phyloP scores from a whole-genome alignment of 2,888 invertebrate genomes.

The Villa cingulata region DNA sequence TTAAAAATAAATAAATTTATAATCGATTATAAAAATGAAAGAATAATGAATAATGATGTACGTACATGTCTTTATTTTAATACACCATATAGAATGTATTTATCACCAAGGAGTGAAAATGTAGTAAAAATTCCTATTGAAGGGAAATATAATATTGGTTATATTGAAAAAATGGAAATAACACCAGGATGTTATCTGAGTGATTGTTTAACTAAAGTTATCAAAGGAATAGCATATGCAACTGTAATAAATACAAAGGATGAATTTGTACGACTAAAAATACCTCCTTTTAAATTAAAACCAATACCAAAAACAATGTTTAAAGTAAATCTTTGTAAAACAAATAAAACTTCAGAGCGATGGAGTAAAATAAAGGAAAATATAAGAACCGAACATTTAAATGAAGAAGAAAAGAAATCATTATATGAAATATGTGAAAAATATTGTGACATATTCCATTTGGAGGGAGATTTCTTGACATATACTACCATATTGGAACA shows the following conservation, averaged over 20 bases:
- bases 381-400: conserved; percentile 4
- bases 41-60: not conserved
- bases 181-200: not conserved
- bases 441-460: not conserved
- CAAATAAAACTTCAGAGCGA: not conserved
- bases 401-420: not conserved
- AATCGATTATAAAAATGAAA: conserved; percentile 1
- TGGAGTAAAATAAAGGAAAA: not conserved
- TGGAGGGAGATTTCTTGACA: not conserved
- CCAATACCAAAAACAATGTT: conserved; percentile 1
- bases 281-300: conserved; percentile 1
- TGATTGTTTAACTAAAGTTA: conserved; percentile 1
- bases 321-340: not conserved
- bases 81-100: conserved; percentile 2
- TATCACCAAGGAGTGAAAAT: not conserved
- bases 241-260: conserved; percentile 5
- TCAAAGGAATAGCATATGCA: not conserved
- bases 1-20: not conserved
- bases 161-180: conserved; percentile 1
- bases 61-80: conserved; percentile 3
- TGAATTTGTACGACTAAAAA: conserved; percentile 4
- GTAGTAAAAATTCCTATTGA: not conserved
- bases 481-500: not conserved
- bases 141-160: not conserved
- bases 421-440: not conserved